Percentiles rank a stretch among this genome's conserved stretches.
These are phyloP conservation scores for Pseudomyrmex sp. DNA, from an alignment of 1,140 invertebrate genomes.

Conservation along the genomic window DNA sequence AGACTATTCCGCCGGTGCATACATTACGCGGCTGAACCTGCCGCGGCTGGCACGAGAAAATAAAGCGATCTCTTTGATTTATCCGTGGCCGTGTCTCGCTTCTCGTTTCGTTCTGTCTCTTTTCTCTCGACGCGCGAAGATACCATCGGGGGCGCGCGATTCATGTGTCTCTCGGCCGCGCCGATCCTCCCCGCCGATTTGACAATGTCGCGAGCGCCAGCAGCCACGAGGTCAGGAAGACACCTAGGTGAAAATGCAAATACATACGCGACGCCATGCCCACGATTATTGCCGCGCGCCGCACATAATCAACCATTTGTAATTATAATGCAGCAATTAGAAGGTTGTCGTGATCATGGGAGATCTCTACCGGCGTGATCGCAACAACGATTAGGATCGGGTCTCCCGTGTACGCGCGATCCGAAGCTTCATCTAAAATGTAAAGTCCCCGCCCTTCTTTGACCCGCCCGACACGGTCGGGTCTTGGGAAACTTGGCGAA, in stretches of 20 bases:
- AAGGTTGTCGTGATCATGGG: slow-evolving; percentile 81
- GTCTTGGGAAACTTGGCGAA: slow-evolving; percentile 81
- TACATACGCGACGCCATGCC: slow-evolving; percentile 73
- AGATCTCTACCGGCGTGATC: slow-evolving; percentile 81
- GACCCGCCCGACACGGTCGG: slow-evolving; percentile 73
- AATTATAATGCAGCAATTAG: slow-evolving; percentile 85
- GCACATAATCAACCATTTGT: slow-evolving; percentile 80
- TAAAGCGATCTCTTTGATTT: slow-evolving; percentile 62
- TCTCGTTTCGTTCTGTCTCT: slow-evolving; percentile 37
- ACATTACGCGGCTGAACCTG: slow-evolving; percentile 52
- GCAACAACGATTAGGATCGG: slow-evolving; percentile 81
- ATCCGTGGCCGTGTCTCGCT: slow-evolving; percentile 19
- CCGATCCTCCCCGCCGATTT: slow-evolving; percentile 60
- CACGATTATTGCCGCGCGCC: slow-evolving; percentile 78
- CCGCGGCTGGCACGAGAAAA: slow-evolving; percentile 43
- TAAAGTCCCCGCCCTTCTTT: slow-evolving; percentile 76
- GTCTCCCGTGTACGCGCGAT: slow-evolving; percentile 72
- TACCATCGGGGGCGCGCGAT: slow-evolving; percentile 55
- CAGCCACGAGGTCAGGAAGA: slow-evolving; percentile 67
- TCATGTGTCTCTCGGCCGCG: slow-evolving; percentile 46
- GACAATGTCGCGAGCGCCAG: slow-evolving; percentile 61
- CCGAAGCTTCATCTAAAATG: slow-evolving; percentile 81
- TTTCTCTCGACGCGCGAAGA: slow-evolving; percentile 62
- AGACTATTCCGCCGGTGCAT: slow-evolving; percentile 50
- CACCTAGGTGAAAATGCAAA: slow-evolving; percentile 77